Evolutionary conservation across 2,888 invertebrate genomes (phyloP), one percentile per base, ranked within the genome.

Genomic region (Himalopsyche japonica): DNA sequence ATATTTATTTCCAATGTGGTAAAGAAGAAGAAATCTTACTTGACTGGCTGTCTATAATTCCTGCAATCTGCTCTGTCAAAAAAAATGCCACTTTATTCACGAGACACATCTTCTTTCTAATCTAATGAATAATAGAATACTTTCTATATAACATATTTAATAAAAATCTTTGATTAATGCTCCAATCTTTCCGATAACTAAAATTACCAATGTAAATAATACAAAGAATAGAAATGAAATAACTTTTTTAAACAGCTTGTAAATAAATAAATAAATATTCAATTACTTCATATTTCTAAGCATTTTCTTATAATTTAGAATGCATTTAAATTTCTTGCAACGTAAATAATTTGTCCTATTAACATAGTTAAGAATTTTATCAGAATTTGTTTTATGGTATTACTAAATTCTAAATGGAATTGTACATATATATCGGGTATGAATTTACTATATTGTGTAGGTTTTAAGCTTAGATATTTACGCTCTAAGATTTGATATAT

Each of bases 401-500:
- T 76, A 76, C n/a, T 76, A 32, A 76, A 64, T 27, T 76, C 27
- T 34, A 77, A 27, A 83, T 80, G 83, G 79, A 82, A 80, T 70
- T 76, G 76, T 80, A 57, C 64, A 81, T 49, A 64, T 37, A 76
- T 76, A 76, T 76, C 27, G 76, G 76, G 76, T 32, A 76, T 76
- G 76, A 78, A 78, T 78, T 37, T 37, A 82, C 24, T 78, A 80
- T 80, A 48, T 76, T 64, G 76, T 85, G 85, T 83, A 85, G 85
- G 82, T 83, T 85, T 83, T 83, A 76, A 85, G 81, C 76, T 82
- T 82, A 80, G 81, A 77, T 83, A 83, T 83, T 83, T 81, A 85
- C 81, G 81, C 78, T 81, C n/a, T 84, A 83, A 86, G 80, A 84
- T 86, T 86, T 86, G 84, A 86, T 86, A 86, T 86, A 86, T 86